A percentile compares a stretch with the other conserved stretches of the same genome.
Evolutionary conservation across 1,140 invertebrate species (phyloP).

Genomic region (Nymphalis io): DNA sequence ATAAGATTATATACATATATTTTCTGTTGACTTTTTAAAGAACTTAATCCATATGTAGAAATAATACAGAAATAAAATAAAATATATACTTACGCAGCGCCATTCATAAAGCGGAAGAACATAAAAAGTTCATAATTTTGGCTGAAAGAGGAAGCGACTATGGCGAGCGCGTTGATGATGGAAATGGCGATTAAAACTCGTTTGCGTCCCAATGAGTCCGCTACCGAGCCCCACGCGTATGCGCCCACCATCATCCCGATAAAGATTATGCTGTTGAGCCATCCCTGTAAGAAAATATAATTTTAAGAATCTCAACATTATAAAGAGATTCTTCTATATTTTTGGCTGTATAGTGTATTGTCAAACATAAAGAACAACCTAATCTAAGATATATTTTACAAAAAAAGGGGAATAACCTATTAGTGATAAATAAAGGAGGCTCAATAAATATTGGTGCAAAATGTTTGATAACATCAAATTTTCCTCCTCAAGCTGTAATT

Average conservation of each 20-base stretch:
- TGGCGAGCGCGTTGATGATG: conserved; percentile 93
- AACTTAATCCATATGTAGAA: no score
- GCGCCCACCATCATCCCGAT: conserved; percentile 97
- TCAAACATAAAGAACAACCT: no score
- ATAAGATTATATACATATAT: no score
- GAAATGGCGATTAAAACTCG: conserved; percentile 93
- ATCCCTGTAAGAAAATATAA: conserved; percentile 82
- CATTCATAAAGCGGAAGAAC: conserved; percentile 93
- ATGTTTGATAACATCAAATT: conserved; percentile 14
- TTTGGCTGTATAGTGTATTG: no score
- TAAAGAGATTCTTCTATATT: no score
- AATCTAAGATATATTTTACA: no score
- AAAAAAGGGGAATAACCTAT: background rate
- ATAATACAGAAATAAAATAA: no score
- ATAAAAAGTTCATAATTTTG: conserved; percentile 93
- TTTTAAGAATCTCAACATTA: background rate
- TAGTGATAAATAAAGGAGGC: background rate
- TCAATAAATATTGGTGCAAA: conserved; percentile 20
- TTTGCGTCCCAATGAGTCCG: conserved; percentile 91
- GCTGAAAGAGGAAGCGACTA: conserved; percentile 92
- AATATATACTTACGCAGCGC: conserved; percentile 95
- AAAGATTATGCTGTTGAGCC: conserved; percentile 92
- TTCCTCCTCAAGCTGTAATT: conserved; percentile 8
- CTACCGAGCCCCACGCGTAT: conserved; percentile 94
- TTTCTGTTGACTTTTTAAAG: no score